Base-by-base conservation (phyloP, 2,797 vertebrate species). In the Enteromius paludinosus region DNA sequence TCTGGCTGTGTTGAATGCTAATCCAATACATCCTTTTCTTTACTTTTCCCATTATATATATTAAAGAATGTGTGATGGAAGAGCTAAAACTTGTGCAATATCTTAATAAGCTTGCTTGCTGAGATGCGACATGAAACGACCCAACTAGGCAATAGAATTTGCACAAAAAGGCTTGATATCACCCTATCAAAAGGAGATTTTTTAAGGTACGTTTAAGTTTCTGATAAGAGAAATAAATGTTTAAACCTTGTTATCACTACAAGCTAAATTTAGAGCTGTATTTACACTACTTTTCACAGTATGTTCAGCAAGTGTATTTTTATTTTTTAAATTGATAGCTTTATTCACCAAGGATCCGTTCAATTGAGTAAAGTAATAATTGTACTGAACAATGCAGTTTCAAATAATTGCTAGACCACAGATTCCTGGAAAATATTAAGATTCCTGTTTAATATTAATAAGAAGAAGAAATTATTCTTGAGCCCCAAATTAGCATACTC, bases 11-110 rank as follows among this genome's bases (percentile, higher is more conserved):
- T 54, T 75, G 76, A 81, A 81, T 71, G 14, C 81, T 86, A 86
- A 88, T 86, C 83, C 71, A 72, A 82, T 82, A 30, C 41, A 73
- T 54, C 20, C 74, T 49, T 35, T 69, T 38, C 33, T 20, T 52
- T 75, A 70, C 54, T 30, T 83, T 49, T 68, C 73, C 73, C 78
- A 62, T 86, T 86, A 85, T 72, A 75, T 78, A 59, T 79, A 86
- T 79, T 81, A 74, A 85, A 79, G 69, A 70, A 75, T 70, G 5
- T 52, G 49, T 79, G 80, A 75, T 75, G 2, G 68, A 33, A 41
- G 30, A 69, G 33, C 43, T 28, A 75, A 82, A 49, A 72, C 56
- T 59, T 38, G 23, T 62, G 23, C 23, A 30, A 49, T 72, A 41
- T 71, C 69, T 84, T 82, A 33, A 74, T 54, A 66, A 52, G 70